These are phyloP conservation scores for Lutraria rhynchaena DNA, from an alignment of 1,140 invertebrate genomes.

Conservation along the genomic window DNA sequence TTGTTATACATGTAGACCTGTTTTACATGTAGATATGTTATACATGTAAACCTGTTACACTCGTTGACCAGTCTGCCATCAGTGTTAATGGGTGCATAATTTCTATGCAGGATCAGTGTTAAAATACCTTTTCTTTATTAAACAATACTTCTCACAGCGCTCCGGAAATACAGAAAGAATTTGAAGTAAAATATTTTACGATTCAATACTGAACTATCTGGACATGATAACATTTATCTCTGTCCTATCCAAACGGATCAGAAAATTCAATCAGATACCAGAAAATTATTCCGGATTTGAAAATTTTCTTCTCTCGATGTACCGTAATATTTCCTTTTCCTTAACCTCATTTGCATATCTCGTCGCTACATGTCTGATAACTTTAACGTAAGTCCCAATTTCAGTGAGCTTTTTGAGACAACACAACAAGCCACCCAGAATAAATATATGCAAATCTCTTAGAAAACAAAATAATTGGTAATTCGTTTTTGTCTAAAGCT, in stretches of 20 bases:
- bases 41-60: too few relatives aligned
- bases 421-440: background rate
- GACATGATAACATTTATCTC: slow-evolving; percentile 20
- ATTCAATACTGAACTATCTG: slow-evolving; percentile 28
- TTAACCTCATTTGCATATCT: slow-evolving; percentile 29
- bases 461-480: too few relatives aligned
- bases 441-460: slow-evolving; percentile 17
- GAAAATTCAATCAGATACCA: slow-evolving; percentile 19
- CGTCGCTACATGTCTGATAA: slow-evolving; percentile 33
- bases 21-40: too few relatives aligned
- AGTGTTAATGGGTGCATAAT: too few relatives aligned
- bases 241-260: background rate
- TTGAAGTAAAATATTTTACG: slow-evolving; percentile 23
- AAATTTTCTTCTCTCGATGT: slow-evolving; percentile 19
- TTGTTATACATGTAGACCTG: too few relatives aligned
- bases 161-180: too few relatives aligned
- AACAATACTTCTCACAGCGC: too few relatives aligned
- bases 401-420: slow-evolving; percentile 11
- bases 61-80: too few relatives aligned
- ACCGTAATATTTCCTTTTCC: background rate
- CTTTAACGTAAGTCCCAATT: slow-evolving; percentile 8
- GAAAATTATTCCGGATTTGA: slow-evolving; percentile 35
- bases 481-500: too few relatives aligned
- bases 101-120: too few relatives aligned
- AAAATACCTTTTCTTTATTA: too few relatives aligned